These are phyloP conservation scores for Channa argus DNA, from an alignment of 2,113 vertebrate genomes.

Conservation along the genomic window DNA sequence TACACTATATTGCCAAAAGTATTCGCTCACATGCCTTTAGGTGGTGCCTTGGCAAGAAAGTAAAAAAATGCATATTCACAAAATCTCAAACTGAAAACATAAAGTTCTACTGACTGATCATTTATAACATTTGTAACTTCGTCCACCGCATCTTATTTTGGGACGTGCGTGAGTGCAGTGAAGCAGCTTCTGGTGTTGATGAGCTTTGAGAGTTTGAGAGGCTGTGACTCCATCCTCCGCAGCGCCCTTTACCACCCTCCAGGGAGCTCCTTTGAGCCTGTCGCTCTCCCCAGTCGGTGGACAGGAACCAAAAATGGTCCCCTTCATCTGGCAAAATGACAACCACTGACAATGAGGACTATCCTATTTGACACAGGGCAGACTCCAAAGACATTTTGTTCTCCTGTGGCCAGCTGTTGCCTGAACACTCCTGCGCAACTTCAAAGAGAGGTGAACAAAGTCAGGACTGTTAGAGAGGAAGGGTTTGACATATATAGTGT, in stretches of 20 bases:
- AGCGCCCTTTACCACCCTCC: conserved; percentile 55
- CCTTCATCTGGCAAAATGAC: conserved; percentile 58
- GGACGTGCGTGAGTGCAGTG: not conserved
- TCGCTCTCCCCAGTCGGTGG: conserved; percentile 29
- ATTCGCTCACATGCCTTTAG: too few relatives aligned
- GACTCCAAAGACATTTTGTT: conserved; percentile 54
- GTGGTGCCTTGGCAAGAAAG: too few relatives aligned
- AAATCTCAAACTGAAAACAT: not conserved
- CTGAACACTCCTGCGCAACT: conserved; percentile 39
- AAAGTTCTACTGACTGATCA: not conserved
- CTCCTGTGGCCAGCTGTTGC: conserved; percentile 50
- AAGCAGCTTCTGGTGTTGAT: not conserved
- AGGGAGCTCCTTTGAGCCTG: conserved; percentile 64
- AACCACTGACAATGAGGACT: conserved; percentile 36
- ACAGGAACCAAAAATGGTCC: conserved; percentile 25
- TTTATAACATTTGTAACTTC: not conserved
- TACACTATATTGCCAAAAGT: too few relatives aligned
- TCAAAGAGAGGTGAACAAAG: conserved; percentile 64
- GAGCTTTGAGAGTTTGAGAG: conserved; percentile 15
- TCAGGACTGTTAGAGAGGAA: not conserved
- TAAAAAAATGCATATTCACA: not conserved
- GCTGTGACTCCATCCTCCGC: conserved; percentile 33
- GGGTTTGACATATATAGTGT: not conserved
- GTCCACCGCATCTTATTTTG: not conserved
- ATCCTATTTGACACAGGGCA: conserved; percentile 57